Evolutionary conservation across 1,140 invertebrate genomes (phyloP).

Genomic region (Heliconius eleuchia): DNA sequence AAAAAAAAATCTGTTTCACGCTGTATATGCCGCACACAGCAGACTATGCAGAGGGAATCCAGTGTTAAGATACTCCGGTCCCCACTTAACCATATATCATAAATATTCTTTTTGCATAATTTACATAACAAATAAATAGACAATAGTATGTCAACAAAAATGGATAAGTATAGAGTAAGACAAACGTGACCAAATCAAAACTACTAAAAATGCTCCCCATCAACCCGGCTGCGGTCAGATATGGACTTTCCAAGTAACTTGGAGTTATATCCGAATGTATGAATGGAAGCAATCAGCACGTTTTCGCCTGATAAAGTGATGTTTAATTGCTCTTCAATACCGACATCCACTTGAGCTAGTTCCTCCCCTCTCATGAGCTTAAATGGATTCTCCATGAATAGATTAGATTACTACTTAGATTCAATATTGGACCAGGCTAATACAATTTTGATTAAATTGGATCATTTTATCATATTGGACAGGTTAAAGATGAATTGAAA

Average conservation of each 20-base stretch:
- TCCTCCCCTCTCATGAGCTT: slow-evolving; percentile 1
- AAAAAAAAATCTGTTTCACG: no score
- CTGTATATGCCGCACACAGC: no score
- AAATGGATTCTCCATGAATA: slow-evolving; percentile 9
- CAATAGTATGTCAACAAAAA: no score
- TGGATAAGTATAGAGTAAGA: background rate
- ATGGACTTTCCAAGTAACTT: background rate
- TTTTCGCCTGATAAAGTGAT: slow-evolving; percentile 4
- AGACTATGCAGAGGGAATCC: no score
- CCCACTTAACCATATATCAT: no score
- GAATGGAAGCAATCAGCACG: slow-evolving; percentile 10
- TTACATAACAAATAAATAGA: no score
- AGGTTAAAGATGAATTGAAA: background rate
- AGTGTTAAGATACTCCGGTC: no score
- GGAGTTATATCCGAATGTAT: background rate
- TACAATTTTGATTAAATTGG: background rate
- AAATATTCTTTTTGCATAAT: no score
- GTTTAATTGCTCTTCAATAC: slow-evolving; percentile 11
- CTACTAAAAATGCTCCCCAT: background rate
- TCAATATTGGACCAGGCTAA: slow-evolving; percentile 3
- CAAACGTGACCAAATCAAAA: background rate
- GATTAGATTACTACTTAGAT: slow-evolving; percentile 9
- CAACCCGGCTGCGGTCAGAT: background rate
- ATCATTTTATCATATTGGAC: background rate
- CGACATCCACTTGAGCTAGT: slow-evolving; percentile 12